phyloP scores from a whole-genome alignment of 1,140 invertebrate species.

The Eumaeus atala region DNA sequence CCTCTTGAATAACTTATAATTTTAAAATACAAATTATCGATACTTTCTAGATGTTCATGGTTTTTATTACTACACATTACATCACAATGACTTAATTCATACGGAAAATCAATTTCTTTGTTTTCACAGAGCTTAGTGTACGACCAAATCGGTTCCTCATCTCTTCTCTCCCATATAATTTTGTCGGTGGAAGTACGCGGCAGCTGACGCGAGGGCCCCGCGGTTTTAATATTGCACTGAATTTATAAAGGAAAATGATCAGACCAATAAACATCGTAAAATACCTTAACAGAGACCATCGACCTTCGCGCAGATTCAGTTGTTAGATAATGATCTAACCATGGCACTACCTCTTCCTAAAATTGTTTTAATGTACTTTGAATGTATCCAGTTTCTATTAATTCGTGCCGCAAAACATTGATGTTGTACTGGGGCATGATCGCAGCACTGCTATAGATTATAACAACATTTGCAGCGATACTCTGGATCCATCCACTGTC shows the following conservation, averaged over 20 bases:
- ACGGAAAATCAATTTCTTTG: not conserved
- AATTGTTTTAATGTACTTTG: no score
- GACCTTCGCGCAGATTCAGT: no score
- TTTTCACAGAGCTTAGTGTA: not conserved
- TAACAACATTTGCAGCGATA: no score
- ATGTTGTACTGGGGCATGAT: no score
- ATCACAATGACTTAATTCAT: slow-evolving; percentile 1
- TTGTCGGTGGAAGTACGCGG: not conserved
- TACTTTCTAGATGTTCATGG: not conserved
- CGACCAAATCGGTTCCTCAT: not conserved
- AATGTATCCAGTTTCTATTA: no score
- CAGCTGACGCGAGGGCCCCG: not conserved
- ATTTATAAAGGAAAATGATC: not conserved
- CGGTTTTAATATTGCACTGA: not conserved
- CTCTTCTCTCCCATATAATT: not conserved
- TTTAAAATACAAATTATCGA: not conserved
- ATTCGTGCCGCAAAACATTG: no score
- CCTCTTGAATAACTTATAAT: not conserved
- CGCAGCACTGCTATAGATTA: no score
- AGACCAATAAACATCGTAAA: no score
- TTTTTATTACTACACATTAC: not conserved
- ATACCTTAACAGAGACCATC: no score
- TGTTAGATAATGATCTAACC: no score
- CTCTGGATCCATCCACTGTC: no score
- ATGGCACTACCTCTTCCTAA: no score